phyloP scores from a whole-genome alignment of 2,888 invertebrate genomes.

The Miltochrista miniata region DNA sequence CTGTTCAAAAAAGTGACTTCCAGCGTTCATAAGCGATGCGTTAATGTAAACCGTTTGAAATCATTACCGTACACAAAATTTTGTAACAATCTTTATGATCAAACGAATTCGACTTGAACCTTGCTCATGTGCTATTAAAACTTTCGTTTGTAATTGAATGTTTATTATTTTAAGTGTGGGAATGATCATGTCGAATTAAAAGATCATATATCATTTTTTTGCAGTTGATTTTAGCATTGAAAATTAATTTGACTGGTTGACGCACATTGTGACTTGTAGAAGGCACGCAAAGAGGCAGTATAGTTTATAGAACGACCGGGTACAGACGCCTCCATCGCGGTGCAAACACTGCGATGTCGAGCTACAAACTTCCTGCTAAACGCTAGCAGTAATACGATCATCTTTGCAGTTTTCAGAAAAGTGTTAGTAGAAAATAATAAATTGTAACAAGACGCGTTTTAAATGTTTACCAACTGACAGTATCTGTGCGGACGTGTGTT shows the following conservation, averaged over 20 bases:
- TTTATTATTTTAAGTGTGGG: constrained; percentile 7
- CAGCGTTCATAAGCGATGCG: background rate
- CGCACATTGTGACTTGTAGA: constrained; percentile 24
- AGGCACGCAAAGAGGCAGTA: constrained; percentile 46
- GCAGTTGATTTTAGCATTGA: constrained; percentile 20
- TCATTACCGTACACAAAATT: background rate
- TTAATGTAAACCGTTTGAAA: background rate
- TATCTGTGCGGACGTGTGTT: constrained; percentile 55
- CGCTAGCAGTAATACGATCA: constrained; percentile 17
- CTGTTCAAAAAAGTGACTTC: constrained; percentile 1
- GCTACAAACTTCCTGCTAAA: constrained; percentile 42
- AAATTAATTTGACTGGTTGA: constrained; percentile 22
- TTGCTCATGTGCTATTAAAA: background rate
- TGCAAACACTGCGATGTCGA: constrained; percentile 17
- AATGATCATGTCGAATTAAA: constrained; percentile 8
- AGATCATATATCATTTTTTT: constrained; percentile 15
- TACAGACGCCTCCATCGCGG: constrained; percentile 51
- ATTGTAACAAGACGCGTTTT: background rate
- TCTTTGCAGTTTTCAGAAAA: constrained; percentile 12
- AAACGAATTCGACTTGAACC: background rate
- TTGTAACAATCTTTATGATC: background rate
- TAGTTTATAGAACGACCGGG: constrained; percentile 50
- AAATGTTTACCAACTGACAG: background rate
- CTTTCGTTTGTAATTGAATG: constrained; percentile 9
- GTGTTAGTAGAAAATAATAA: background rate